phyloP scores from a whole-genome alignment of 2,888 invertebrate species.

The Chrysolina americana region DNA sequence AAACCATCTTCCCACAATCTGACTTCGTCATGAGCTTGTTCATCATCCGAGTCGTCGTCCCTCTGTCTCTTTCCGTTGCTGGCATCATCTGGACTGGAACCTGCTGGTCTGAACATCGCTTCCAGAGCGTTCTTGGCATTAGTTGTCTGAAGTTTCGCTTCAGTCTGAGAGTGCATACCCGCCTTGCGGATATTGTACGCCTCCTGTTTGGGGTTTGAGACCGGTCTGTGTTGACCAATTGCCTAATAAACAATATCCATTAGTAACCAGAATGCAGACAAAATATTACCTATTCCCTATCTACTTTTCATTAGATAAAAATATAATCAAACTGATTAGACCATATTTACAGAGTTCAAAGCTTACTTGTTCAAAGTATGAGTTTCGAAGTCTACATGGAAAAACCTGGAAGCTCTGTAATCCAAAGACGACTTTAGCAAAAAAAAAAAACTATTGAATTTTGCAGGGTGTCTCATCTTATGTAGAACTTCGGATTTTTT shows the following conservation, averaged over 20 bases:
- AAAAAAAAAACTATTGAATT: too few species aligned
- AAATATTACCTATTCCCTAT: too few species aligned
- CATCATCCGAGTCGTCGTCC: conserved; percentile 75
- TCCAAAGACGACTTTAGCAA: too few species aligned
- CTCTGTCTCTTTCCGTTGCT: conserved; percentile 72
- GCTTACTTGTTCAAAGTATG: too few species aligned
- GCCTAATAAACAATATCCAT: conserved; percentile 67
- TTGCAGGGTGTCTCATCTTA: too few species aligned
- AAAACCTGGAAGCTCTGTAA: too few species aligned
- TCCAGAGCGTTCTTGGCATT: conserved; percentile 65
- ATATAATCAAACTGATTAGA: too few species aligned
- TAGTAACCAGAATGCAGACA: too few species aligned
- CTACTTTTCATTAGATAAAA: too few species aligned
- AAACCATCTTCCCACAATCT: conserved; percentile 97
- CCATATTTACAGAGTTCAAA: too few species aligned
- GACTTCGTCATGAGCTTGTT: conserved; percentile 89
- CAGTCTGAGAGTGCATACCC: conserved; percentile 70
- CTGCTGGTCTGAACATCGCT: conserved; percentile 71
- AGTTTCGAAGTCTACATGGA: too few species aligned
- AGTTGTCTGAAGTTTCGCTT: conserved; percentile 51
- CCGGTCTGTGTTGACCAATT: conserved; percentile 72
- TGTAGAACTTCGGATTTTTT: too few species aligned
- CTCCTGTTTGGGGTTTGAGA: conserved; percentile 83
- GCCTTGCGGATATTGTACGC: conserved; percentile 80
- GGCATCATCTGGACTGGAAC: conserved; percentile 48